phyloP scores from a whole-genome alignment of 35 echinoderm and acorn worm genomes.

The Apostichopus japonicus region DNA sequence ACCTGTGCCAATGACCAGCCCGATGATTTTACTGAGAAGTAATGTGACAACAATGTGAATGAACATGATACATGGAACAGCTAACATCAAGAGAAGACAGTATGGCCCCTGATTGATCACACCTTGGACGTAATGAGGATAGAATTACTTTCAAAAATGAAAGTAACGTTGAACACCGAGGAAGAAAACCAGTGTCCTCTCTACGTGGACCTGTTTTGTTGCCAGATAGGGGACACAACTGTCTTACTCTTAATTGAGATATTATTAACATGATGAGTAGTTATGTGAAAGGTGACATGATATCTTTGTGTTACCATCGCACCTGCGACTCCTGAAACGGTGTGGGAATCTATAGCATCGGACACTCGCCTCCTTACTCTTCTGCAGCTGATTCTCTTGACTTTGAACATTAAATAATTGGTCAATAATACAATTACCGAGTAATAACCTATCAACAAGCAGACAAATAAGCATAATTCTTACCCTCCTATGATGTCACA shows the following conservation, averaged over 20 bases:
- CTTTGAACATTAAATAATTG: constrained; percentile 6
- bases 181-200: background rate
- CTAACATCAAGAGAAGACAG: background rate
- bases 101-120: background rate
- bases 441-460: too few relatives aligned
- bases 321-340: background rate
- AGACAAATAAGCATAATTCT: too few relatives aligned
- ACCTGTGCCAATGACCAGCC: constrained; percentile 80
- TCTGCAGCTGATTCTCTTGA: background rate
- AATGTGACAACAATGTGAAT: constrained; percentile 26
- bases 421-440: background rate
- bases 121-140: background rate
- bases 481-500: too few relatives aligned
- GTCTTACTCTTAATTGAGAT: background rate
- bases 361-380: background rate
- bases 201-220: background rate
- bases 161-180: too few relatives aligned
- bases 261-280: background rate
- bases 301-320: background rate
- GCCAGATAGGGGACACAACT: too few relatives aligned
- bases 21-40: constrained; percentile 77
- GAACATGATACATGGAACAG: constrained; percentile 5
- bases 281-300: too few relatives aligned
- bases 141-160: too few relatives aligned
- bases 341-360: background rate